These are phyloP conservation scores for Sebastes matsubarae DNA, from an alignment of 2,797 vertebrate genomes.

Conservation along the genomic window DNA sequence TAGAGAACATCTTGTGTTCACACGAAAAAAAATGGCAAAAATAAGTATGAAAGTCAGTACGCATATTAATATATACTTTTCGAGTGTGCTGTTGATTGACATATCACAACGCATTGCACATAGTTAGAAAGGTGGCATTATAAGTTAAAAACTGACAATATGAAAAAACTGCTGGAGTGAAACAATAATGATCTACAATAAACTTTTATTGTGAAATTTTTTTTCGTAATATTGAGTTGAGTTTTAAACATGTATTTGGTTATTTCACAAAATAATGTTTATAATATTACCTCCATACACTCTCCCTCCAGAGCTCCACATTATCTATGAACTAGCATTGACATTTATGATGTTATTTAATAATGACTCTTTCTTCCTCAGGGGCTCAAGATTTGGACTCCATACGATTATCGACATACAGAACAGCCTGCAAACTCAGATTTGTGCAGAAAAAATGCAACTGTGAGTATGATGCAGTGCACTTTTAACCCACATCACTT, in stretches of 20 bases:
- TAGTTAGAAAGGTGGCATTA: neutral
- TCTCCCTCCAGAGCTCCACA: neutral
- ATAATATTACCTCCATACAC: neutral
- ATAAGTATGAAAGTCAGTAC: neutral
- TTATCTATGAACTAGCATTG: neutral
- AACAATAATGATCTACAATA: neutral
- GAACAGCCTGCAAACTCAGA: conserved; percentile 98
- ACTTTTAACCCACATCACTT: neutral
- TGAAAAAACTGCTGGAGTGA: neutral
- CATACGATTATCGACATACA: conserved; percentile 97
- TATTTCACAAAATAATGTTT: neutral
- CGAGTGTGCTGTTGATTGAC: neutral
- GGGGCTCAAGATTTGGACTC: conserved; percentile 98
- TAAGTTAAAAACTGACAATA: neutral
- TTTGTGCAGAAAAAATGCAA: conserved; percentile 99
- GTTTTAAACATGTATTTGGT: neutral
- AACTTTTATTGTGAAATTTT: neutral
- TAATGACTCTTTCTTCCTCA: conserved; percentile 65
- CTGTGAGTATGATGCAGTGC: conserved; percentile 84
- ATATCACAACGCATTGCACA: neutral
- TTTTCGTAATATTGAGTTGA: neutral
- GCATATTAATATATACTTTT: neutral
- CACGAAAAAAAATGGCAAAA: neutral
- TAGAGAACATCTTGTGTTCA: neutral
- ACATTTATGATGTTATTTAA: conserved; percentile 17